Evolutionary conservation across 2,113 vertebrate species (phyloP).

Genomic region (Cottus gobio): DNA sequence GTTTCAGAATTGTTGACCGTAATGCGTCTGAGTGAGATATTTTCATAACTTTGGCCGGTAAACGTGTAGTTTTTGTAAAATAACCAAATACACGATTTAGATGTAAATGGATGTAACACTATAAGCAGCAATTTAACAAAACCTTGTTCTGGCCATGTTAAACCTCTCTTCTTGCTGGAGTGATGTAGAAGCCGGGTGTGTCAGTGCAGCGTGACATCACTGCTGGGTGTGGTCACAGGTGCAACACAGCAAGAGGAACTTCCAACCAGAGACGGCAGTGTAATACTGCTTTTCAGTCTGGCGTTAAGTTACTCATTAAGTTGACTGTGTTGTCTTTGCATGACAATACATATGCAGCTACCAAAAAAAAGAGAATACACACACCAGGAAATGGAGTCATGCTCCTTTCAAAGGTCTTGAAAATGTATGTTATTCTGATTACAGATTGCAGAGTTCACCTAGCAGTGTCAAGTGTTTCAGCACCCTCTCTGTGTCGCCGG

Average conservation of each 20-base stretch:
- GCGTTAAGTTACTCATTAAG: too few species aligned
- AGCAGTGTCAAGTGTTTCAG: too few species aligned
- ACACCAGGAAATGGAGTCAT: too few species aligned
- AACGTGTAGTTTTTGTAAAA: background rate
- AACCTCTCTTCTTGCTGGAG: background rate
- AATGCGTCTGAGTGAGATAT: background rate
- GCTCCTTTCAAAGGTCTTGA: background rate
- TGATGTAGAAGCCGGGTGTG: background rate
- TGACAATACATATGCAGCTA: background rate
- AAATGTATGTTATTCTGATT: background rate
- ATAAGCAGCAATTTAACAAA: background rate
- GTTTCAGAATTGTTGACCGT: background rate
- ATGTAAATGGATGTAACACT: background rate
- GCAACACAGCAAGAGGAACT: background rate
- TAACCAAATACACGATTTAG: background rate
- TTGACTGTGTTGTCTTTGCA: background rate
- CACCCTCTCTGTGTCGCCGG: too few species aligned
- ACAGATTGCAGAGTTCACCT: background rate
- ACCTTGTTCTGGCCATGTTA: background rate
- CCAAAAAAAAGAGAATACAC: too few species aligned
- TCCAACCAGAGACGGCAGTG: too few species aligned
- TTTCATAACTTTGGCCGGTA: background rate
- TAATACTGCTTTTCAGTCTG: too few species aligned
- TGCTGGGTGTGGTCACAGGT: background rate
- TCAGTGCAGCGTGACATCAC: too few species aligned